A percentile compares a stretch with the other conserved stretches of the same genome.
These are phyloP conservation scores for Drosophila repletoides DNA, from an alignment of 1,140 invertebrate species.

Conservation along the genomic window DNA sequence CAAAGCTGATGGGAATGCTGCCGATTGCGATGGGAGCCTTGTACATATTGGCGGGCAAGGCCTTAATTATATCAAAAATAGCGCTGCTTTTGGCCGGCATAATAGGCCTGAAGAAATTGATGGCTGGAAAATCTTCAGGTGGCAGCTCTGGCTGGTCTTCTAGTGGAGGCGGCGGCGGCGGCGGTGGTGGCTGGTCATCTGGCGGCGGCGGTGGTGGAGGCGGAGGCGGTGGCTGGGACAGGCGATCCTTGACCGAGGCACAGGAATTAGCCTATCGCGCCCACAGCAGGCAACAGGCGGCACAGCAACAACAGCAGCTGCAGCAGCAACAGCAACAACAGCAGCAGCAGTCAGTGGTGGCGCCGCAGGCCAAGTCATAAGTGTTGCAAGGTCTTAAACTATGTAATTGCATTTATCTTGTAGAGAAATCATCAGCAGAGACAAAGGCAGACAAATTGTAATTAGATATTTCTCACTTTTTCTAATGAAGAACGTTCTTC, in stretches of 20 bases:
- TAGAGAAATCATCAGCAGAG: constrained; percentile 57
- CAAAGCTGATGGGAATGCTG: constrained; percentile 89
- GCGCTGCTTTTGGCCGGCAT: constrained; percentile 89
- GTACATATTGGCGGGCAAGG: constrained; percentile 89
- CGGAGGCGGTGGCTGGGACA: constrained; percentile 82
- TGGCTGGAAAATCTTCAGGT: constrained; percentile 86
- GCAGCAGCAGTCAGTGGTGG: constrained; percentile 43
- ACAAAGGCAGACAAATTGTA: constrained; percentile 56
- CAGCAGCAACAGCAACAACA: constrained; percentile 32
- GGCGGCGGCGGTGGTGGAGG: constrained; percentile 82
- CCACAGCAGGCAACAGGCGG: constrained; percentile 76
- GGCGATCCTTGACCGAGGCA: constrained; percentile 83
- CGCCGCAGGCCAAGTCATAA: constrained; percentile 59
- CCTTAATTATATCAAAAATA: constrained; percentile 90
- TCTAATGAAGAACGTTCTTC: too few relatives aligned
- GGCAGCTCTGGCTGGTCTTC: constrained; percentile 84
- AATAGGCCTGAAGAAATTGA: constrained; percentile 90
- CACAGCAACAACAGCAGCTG: constrained; percentile 24
- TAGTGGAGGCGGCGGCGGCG: constrained; percentile 83
- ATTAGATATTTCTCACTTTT: constrained; percentile 57
- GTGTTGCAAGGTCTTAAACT: constrained; percentile 35
- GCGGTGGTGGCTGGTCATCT: constrained; percentile 85
- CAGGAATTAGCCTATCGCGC: constrained; percentile 88
- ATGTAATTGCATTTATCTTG: constrained; percentile 73
- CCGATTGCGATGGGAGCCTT: constrained; percentile 89